Evolutionary conservation across 2,113 vertebrate genomes (phyloP).

Genomic region (Apistogramma diplotaenia): DNA sequence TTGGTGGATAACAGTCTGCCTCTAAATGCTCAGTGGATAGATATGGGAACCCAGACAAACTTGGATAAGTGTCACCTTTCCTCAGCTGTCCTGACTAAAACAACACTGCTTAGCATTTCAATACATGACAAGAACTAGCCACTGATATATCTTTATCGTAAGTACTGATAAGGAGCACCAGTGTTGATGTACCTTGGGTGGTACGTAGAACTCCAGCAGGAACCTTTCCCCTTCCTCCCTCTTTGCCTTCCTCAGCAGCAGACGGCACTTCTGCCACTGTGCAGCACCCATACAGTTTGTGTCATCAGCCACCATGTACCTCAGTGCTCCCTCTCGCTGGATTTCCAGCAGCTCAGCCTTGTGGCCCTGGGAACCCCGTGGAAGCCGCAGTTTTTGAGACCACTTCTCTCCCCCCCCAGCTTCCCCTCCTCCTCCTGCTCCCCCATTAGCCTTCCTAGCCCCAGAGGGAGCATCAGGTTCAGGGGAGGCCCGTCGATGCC

Average conservation of each 20-base stretch:
- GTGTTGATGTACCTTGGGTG: conserved; percentile 85
- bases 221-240: conserved; percentile 88
- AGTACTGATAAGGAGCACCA: background rate
- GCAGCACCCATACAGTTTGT: conserved; percentile 85
- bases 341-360: conserved; percentile 90
- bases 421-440: conserved; percentile 48
- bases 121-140: background rate
- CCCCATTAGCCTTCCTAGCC: conserved; percentile 53
- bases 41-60: background rate
- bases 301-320: conserved; percentile 96
- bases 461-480: conserved; percentile 77
- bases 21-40: background rate
- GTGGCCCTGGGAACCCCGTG: conserved; percentile 79
- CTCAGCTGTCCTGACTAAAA: background rate
- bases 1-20: background rate
- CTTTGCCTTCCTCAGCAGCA: conserved; percentile 86
- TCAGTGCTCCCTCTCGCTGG: conserved; percentile 91
- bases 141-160: background rate
- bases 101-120: background rate
- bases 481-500: conserved; percentile 88
- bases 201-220: conserved; percentile 95
- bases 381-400: conserved; percentile 81
- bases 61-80: background rate
- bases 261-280: conserved; percentile 96
- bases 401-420: conserved; percentile 67